phyloP scores from a whole-genome alignment of 2,888 invertebrate genomes.

The Melanotus villosus region DNA sequence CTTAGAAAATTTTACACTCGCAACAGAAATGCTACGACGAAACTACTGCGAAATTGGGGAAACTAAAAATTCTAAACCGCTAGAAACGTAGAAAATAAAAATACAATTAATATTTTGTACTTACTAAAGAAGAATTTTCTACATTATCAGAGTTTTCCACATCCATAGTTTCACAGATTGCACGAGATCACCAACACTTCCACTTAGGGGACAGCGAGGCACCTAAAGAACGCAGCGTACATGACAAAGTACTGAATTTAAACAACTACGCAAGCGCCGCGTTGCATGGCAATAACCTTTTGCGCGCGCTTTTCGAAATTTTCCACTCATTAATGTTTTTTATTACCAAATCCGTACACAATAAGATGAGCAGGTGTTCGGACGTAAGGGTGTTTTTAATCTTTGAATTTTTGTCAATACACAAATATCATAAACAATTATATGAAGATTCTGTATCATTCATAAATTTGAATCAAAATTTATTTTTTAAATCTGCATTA shows the following conservation, averaged over 20 bases:
- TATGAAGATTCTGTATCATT: no score
- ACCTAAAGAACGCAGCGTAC: slow-evolving; percentile 54
- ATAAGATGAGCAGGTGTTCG: no score
- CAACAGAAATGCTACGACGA: slow-evolving; percentile 43
- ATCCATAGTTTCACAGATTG: slow-evolving; percentile 77
- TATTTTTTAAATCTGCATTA: no score
- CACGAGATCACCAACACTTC: slow-evolving; percentile 27
- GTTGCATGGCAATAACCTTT: slow-evolving; percentile 52
- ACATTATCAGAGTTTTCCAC: slow-evolving; percentile 75
- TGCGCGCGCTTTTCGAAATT: slow-evolving; percentile 32
- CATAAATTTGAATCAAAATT: no score
- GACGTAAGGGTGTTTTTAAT: no score
- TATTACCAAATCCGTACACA: no score
- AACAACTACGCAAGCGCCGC: slow-evolving; percentile 74
- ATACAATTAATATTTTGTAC: slow-evolving; percentile 66
- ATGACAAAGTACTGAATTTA: slow-evolving; percentile 74
- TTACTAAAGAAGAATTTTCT: slow-evolving; percentile 74
- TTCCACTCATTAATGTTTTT: no score
- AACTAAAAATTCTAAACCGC: slow-evolving; percentile 46
- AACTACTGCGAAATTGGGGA: background rate
- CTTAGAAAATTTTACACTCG: slow-evolving; percentile 76
- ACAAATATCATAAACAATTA: no score
- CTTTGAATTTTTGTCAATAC: no score
- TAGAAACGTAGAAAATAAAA: slow-evolving; percentile 47
- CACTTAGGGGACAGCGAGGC: slow-evolving; percentile 42